Evolutionary conservation across 2,797 vertebrate genomes (phyloP).

Genomic region (Basileuterus tristriatus): DNA sequence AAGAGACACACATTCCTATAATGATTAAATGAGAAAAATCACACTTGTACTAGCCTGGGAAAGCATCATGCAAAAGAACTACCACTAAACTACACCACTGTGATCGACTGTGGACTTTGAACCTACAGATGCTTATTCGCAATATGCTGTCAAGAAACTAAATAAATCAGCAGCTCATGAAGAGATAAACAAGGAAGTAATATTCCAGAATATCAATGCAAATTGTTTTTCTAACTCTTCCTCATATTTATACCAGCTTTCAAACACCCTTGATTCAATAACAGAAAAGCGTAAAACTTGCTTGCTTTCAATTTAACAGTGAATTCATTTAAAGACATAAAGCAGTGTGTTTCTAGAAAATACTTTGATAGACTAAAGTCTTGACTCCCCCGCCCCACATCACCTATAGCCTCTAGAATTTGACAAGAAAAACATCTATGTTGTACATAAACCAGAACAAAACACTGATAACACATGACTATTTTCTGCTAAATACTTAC

Average conservation of each 20-base stretch:
- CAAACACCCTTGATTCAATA: background rate
- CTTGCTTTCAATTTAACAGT: background rate
- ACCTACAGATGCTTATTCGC: background rate
- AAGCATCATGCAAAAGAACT: background rate
- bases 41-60: background rate
- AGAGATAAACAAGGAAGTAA: background rate
- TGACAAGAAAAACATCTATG: background rate
- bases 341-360: background rate
- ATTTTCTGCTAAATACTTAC: conserved; percentile 69
- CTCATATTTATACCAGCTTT: background rate
- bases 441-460: background rate
- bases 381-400: background rate
- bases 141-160: background rate
- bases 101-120: background rate
- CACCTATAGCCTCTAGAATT: background rate
- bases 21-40: background rate
- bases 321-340: background rate
- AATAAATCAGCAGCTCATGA: background rate
- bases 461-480: background rate
- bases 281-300: background rate
- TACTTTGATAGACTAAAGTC: background rate
- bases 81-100: background rate
- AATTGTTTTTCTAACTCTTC: background rate
- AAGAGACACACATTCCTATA: background rate
- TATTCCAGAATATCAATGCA: background rate